Evolutionary conservation across 1,140 invertebrate genomes (phyloP), one percentile per base, ranked within the genome.

Genomic region (Tetramorium simillimum): DNA sequence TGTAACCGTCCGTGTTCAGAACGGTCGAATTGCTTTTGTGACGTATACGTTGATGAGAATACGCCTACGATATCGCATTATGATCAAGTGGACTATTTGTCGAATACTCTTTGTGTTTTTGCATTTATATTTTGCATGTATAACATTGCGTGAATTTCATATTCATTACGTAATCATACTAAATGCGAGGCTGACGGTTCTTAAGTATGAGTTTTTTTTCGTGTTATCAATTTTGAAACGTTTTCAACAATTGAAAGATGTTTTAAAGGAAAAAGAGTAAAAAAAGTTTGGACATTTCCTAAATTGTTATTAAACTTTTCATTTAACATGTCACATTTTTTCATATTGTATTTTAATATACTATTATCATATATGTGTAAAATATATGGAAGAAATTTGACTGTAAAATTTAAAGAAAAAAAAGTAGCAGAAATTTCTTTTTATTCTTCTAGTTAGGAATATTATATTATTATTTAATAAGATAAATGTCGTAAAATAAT

Each of bases 1-100:
- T 82, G 67, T 82, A 82, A 82, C 80, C 51, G 21, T 21, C 21
- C 24, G 43, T 60, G 49, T 73, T 12, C 67, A 82, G 51, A 82
- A 73, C 40, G 24, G 67, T 73, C 63, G 33, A 81, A 81, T 82
- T 46, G 51, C 37, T 82, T 46, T 82, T 46, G 40, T 46, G 80
- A 82, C 80, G 80, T 82, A 49, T 40, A 72, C 16, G 43, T n/a
- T 28, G 46, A 67, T 51, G 40, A 69, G 80, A 82, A 46, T 58
- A 73, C 78, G 78, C 51, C 51, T 82, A 58, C 24, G 24, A 60
- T 60, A 21, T 43, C 14, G 24, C 2, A 72, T 82, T 56, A 82
- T 56, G 1, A 7, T 46, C 24, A 56, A 40, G 46, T 37, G 14
- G 7, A 28, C 3, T 60, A 58, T 21, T 82, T 82, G 40, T 46